Percentiles rank a stretch among this genome's conserved stretches.
These are phyloP conservation scores for Columba livia DNA, from an alignment of 2,113 vertebrate genomes.

Conservation along the genomic window DNA sequence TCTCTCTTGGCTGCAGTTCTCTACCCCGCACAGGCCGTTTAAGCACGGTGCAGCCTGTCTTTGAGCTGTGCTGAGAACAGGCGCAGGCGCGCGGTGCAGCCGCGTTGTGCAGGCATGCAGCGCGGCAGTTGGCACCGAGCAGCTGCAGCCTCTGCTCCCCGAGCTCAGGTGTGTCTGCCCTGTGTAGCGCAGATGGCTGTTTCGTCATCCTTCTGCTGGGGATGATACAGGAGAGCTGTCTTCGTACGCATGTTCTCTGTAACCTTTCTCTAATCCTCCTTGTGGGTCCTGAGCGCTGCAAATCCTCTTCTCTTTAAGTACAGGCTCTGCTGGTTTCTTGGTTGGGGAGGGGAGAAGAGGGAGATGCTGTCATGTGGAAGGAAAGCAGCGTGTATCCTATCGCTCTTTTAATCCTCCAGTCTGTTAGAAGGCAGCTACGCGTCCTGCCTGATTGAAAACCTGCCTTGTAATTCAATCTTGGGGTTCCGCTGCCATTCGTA, in stretches of 20 bases:
- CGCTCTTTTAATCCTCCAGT: constrained; percentile 9
- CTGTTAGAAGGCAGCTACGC: constrained; percentile 25
- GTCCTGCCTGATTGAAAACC: constrained; percentile 64
- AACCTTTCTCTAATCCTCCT: constrained; percentile 51
- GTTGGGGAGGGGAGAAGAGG: not conserved
- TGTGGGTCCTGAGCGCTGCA: not conserved
- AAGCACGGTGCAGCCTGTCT: not conserved
- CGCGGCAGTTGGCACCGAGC: not conserved
- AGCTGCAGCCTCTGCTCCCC: not conserved
- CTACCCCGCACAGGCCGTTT: not conserved
- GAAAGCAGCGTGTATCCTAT: not conserved
- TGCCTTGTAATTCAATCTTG: constrained; percentile 56
- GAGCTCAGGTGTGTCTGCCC: constrained; percentile 8
- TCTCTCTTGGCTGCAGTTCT: not conserved
- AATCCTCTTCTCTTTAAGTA: constrained; percentile 39
- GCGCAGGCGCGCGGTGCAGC: not conserved
- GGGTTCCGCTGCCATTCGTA: constrained; percentile 52
- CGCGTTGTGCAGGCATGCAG: no score
- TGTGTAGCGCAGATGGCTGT: not conserved
- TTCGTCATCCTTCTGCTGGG: not conserved
- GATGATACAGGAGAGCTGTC: not conserved
- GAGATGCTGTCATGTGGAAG: constrained; percentile 50
- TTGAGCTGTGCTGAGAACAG: not conserved
- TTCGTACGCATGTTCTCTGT: not conserved
- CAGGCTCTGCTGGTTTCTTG: not conserved